Base-by-base conservation (phyloP, 2,797 vertebrate species). In the Sebastes steindachneri region DNA sequence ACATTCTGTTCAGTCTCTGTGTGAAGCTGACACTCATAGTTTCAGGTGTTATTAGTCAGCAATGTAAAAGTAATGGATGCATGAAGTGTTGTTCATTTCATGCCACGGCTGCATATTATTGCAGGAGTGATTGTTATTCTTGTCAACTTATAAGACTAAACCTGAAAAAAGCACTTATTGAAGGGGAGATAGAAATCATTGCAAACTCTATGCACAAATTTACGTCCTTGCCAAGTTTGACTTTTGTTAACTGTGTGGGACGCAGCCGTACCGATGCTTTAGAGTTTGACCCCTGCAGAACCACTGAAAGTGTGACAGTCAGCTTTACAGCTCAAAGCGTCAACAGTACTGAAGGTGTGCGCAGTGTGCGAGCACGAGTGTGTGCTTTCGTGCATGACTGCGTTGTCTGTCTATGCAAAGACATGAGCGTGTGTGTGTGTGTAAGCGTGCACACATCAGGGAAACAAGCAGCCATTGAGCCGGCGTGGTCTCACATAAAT, bases 401-500 rank as follows among this genome's bases (percentile, higher is more conserved):
- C 1, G 10, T 84, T 84, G 53, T 70, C 29, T 70, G 65, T 83
- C 26, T 75, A 31, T 67, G 70, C 73, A 68, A 55, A 68, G 33
- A 33, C 26, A 33, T 51, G 17, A 25, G n/a, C 3, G 48, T 51
- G 72, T 60, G 59, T 8, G 60, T 53, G 70, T 48, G 53, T 7
- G 51, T 68, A 78, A 7, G 35, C 2, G 48, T 29, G 45, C 73
- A 75, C 62, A 63, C n/a, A 53, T 28, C 28, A 59, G 76, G 60
- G 63, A 79, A 86, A 93, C 87, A 93, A 90, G 86, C 74, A 58
- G 26, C 88, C 88, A 89, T 93, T 94, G 89, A 93, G 80, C 45
- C 83, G 51, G 77, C 71, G 85, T 87, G 90, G 85, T 89, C 89
- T 80, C 80, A 76, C 75, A 75, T 85, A 88, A 88, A 75, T 76